These are phyloP conservation scores for Gymnocheta viridis DNA, from an alignment of 2,888 invertebrate genomes.

Conservation along the genomic window DNA sequence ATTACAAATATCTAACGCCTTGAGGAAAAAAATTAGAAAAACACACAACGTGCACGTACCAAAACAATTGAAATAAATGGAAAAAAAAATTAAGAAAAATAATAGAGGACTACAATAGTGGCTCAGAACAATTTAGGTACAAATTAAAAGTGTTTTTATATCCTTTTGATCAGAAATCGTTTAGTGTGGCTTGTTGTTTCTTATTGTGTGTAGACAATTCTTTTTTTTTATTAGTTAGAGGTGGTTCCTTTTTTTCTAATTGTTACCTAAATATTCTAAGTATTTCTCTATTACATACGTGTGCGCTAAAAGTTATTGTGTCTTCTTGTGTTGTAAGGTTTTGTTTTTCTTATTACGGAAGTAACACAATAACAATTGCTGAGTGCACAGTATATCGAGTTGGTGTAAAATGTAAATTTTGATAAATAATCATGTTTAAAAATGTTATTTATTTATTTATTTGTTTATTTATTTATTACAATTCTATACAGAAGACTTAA, in stretches of 20 bases:
- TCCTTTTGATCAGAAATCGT: background rate
- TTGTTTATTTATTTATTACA: too few species aligned
- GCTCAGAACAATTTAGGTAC: constrained; percentile 16
- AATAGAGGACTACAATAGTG: constrained; percentile 20
- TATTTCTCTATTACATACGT: constrained; percentile 30
- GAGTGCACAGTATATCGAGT: background rate
- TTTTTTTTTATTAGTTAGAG: constrained; percentile 16
- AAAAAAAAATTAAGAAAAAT: background rate
- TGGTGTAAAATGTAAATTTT: background rate
- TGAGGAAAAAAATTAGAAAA: constrained; percentile 20
- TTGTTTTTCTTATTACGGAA: constrained; percentile 10
- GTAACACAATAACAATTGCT: constrained; percentile 30
- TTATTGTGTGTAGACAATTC: constrained; percentile 10
- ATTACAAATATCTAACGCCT: constrained; percentile 61
- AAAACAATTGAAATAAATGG: constrained; percentile 31
- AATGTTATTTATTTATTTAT: too few species aligned
- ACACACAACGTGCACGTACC: constrained; percentile 38
- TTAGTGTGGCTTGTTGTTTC: constrained; percentile 9
- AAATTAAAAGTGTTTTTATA: constrained; percentile 8
- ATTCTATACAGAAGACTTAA: too few species aligned
- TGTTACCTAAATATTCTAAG: constrained; percentile 35
- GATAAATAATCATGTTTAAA: too few species aligned
- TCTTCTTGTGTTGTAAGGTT: background rate
- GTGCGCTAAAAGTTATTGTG: constrained; percentile 6
- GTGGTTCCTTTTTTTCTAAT: constrained; percentile 22